phyloP scores from a whole-genome alignment of 2,113 vertebrate species.

The Actenoides lindsayi region DNA sequence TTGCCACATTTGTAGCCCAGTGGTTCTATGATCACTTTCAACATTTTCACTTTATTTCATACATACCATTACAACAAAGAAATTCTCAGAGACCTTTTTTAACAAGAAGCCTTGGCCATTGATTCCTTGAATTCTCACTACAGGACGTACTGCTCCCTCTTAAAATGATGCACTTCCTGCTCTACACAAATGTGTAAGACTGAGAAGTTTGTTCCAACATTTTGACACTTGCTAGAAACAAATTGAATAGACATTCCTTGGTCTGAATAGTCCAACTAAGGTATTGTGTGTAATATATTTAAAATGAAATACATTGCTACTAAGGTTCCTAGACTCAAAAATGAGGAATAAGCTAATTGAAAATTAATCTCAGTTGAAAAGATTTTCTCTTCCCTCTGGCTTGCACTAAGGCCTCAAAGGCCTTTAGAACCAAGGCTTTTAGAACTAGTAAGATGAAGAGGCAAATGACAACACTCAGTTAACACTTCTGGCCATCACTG shows the following conservation, averaged over 20 bases:
- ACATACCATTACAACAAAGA: not conserved
- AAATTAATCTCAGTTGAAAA: not conserved
- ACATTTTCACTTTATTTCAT: slow-evolving; percentile 34
- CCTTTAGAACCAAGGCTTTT: not conserved
- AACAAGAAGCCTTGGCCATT: not conserved
- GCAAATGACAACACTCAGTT: not conserved
- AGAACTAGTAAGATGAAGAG: not conserved
- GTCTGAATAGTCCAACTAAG: not conserved
- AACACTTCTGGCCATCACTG: not conserved
- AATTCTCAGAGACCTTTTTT: not conserved
- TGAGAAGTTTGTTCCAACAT: not conserved
- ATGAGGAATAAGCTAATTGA: not conserved
- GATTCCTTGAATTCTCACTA: not conserved
- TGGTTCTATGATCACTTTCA: slow-evolving; percentile 67
- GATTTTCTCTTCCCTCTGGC: not conserved
- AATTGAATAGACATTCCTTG: not conserved
- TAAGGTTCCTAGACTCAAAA: not conserved
- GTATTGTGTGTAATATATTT: not conserved
- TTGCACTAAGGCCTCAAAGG: not conserved
- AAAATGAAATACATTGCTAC: not conserved
- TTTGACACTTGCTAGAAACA: not conserved
- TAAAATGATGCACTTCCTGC: not conserved
- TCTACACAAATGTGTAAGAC: not conserved
- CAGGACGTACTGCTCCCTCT: not conserved
- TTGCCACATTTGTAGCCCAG: slow-evolving; percentile 89